These are phyloP conservation scores for Solea senegalensis DNA, from an alignment of 2,113 vertebrate genomes.

Conservation along the genomic window DNA sequence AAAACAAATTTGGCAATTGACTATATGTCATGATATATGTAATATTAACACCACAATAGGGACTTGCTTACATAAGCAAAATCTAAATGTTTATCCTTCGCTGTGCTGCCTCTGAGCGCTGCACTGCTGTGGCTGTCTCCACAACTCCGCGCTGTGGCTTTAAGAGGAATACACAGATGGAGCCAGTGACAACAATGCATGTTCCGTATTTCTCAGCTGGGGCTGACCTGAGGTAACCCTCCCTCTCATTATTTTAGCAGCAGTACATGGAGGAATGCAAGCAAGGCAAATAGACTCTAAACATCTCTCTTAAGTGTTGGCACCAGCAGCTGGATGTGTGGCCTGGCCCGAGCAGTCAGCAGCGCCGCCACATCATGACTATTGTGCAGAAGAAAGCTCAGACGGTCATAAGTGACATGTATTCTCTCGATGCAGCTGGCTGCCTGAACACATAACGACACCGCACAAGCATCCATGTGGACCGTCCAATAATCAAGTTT, in stretches of 20 bases:
- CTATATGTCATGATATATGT: no score
- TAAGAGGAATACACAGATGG: constrained; percentile 62
- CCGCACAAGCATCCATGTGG: neutral
- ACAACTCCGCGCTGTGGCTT: constrained; percentile 61
- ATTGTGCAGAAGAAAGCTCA: constrained; percentile 5
- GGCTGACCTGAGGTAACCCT: constrained; percentile 78
- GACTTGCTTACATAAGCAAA: constrained; percentile 1
- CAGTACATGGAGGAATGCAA: constrained; percentile 75
- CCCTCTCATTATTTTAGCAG: constrained; percentile 80
- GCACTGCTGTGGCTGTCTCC: constrained; percentile 21
- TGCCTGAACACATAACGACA: constrained; percentile 2
- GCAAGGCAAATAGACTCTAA: constrained; percentile 70
- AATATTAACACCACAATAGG: neutral
- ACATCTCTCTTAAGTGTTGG: constrained; percentile 73
- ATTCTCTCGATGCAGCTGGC: neutral
- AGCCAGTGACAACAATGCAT: constrained; percentile 78
- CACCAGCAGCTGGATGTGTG: constrained; percentile 52
- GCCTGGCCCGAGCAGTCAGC: constrained; percentile 42
- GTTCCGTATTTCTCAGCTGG: constrained; percentile 68
- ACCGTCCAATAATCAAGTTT: neutral
- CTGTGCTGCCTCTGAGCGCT: constrained; percentile 1
- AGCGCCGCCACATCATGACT: constrained; percentile 24
- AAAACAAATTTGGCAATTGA: no score
- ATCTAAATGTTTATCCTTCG: neutral
- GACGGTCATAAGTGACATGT: constrained; percentile 5